Base-by-base conservation (phyloP, 2,113 vertebrate species). In the Chitala chitala region DNA sequence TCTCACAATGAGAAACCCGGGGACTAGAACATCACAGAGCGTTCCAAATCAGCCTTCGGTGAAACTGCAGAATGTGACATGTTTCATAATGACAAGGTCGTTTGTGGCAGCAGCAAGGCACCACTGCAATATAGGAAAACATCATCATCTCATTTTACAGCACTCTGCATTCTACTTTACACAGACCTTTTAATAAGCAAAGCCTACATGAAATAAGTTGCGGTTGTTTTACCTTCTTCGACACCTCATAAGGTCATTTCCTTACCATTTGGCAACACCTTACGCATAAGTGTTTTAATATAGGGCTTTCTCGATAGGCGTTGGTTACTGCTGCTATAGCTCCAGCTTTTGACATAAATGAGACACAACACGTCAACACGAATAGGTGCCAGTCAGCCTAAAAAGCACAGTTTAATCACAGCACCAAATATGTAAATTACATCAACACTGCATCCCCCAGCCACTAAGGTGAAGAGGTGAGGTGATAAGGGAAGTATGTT, bases 1-100 rank as follows among this genome's bases (percentile, higher is more conserved):
- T n/a, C n/a, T n/a, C n/a, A n/a, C n/a, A n/a, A 33, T 20, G 20
- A 33, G 31, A 38, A 63, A 15, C 13, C 31, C 33, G 38, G 7
- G 29, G 38, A 36, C 48, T 24, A 53, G 29, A 58, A 66, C n/a
- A 7, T 4, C 36, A 42, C 31, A 29, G n/a, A 7, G 38, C 40
- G 15, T 58, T 55, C 40, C 53, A n/a, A n/a, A n/a, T n/a, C n/a
- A 77, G 13, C 54, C 54, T 61, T 63, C 53, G 50, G 5, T 20
- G 59, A 63, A 56, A 65, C 48, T 29, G 46, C 26, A 22, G 77
- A 56, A 53, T 65, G 69, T 0, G 3, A 65, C 78, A 72, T 68
- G 59, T 33, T 44, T 63, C 38, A 22, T 26, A 38, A 64, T 61
- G 54, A 17, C 85, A 86, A 86, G 83, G 86, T 86, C 82, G 82